Base-by-base conservation (phyloP, 2,797 vertebrate genomes). In the Lateolabrax maculatus region DNA sequence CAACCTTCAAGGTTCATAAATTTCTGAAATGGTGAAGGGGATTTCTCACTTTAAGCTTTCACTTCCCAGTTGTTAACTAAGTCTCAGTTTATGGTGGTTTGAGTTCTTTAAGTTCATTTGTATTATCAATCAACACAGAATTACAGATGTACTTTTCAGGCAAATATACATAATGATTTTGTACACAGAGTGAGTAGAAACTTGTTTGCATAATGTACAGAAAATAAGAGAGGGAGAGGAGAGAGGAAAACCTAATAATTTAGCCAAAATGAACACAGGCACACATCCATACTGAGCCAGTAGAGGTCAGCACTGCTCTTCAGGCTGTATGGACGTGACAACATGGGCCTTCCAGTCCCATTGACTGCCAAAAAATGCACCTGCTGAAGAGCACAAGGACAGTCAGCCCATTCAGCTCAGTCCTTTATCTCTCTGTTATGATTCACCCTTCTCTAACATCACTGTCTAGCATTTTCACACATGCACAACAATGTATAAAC, bases 381-480 rank as follows among this genome's bases (percentile, higher is more conserved):
- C 91, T 93, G 91, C 93, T 92, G 72, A 83, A 60, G n/a, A 84
- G 52, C 83, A 85, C 87, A 91, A 93, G 88, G 87, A 90, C 89
- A 82, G 67, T 83, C 77, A 57, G 62, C 21, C 81, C 58, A 62
- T 85, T 89, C 9, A 27, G 23, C 71, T 77, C 37, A 18, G 13
- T 10, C 49, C 34, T 87, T 87, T 88, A 86, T 92, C 86, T 88
- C 68, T 71, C 19, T 80, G 60, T 84, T 88, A 48, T 89, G 75
- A 77, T 86, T 87, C 66, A 3, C 29, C 79, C 39, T 75, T 65
- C 48, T 81, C 60, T 75, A 56, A 67, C 68, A 78, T 78, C 79
- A 55, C 11, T 53, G 16, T 69, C 44, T 72, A 58, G 60, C 39
- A 6, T 55, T 75, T 76, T 60, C 51, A 75, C 63, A 49, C 64